Evolutionary conservation across 2,797 vertebrate genomes (phyloP).

Genomic region (Gallinago solitaria): DNA sequence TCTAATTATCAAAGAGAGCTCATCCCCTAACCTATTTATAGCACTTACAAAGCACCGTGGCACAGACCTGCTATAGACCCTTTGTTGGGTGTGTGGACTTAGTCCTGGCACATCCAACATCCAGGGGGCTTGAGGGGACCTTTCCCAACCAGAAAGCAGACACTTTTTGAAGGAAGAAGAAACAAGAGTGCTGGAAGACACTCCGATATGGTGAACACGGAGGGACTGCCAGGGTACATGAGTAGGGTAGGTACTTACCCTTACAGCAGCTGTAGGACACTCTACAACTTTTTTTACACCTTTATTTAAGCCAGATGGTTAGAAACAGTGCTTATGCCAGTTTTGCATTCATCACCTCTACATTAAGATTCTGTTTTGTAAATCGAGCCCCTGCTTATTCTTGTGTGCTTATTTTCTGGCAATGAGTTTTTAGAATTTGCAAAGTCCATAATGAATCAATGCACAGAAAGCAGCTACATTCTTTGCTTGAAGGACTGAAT

Average conservation of each 20-base stretch:
- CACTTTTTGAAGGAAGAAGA: background rate
- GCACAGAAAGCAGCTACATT: background rate
- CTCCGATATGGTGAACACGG: background rate
- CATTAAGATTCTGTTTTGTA: background rate
- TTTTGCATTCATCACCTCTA: background rate
- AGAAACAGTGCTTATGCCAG: background rate
- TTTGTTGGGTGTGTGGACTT: background rate
- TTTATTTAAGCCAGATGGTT: background rate
- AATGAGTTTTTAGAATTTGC: background rate
- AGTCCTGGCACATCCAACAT: background rate
- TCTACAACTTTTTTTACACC: no score
- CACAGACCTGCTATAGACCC: background rate
- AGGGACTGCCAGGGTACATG: background rate
- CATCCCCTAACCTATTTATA: background rate
- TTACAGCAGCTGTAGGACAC: background rate
- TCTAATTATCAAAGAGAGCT: background rate
- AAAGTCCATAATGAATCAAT: background rate
- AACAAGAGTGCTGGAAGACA: background rate
- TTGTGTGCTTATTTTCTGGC: background rate
- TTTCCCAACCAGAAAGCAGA: background rate
- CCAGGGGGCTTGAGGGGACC: no score
- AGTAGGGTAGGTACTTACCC: background rate
- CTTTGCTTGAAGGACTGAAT: background rate
- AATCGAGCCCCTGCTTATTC: background rate
- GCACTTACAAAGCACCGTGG: background rate